Percentiles rank a stretch among this genome's conserved stretches.
These are phyloP conservation scores for Agonopterix heracliana DNA, from an alignment of 2,888 invertebrate species.

Conservation along the genomic window DNA sequence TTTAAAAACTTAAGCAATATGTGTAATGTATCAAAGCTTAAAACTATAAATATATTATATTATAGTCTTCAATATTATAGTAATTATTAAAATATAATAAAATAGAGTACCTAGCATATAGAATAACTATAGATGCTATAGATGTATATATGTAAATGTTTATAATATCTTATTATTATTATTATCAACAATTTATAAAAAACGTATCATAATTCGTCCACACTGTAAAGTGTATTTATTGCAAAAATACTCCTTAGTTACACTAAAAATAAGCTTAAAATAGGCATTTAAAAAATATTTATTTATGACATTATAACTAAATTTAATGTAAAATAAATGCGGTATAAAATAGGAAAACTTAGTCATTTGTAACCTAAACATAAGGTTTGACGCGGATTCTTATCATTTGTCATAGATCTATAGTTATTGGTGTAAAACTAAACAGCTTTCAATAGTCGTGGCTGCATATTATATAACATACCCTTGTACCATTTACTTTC, in stretches of 20 bases:
- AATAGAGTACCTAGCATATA: neutral
- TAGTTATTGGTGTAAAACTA: too few relatives aligned
- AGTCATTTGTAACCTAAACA: slow-evolving; percentile 10
- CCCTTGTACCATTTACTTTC: too few relatives aligned
- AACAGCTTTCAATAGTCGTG: too few relatives aligned
- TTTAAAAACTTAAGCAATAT: slow-evolving; percentile 21
- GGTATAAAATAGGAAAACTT: slow-evolving; percentile 17
- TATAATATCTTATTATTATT: slow-evolving; percentile 14
- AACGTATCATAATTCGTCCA: slow-evolving; percentile 66
- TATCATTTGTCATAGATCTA: neutral
- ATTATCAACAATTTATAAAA: slow-evolving; percentile 19
- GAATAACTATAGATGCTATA: neutral
- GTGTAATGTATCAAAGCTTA: neutral
- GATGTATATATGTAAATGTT: neutral
- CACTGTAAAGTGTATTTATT: slow-evolving; percentile 47
- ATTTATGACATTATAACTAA: neutral
- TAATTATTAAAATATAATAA: neutral
- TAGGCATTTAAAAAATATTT: slow-evolving; percentile 11
- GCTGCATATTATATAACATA: too few relatives aligned
- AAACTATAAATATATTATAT: neutral
- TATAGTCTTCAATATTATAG: neutral
- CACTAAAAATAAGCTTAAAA: slow-evolving; percentile 20
- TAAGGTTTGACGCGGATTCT: slow-evolving; percentile 1
- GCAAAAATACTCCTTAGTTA: slow-evolving; percentile 18
- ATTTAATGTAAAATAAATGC: neutral